Percentiles rank a stretch among this genome's conserved stretches.
Conservation (phyloP, 1,140 invertebrate genomes). For the Atta colombica region DNA sequence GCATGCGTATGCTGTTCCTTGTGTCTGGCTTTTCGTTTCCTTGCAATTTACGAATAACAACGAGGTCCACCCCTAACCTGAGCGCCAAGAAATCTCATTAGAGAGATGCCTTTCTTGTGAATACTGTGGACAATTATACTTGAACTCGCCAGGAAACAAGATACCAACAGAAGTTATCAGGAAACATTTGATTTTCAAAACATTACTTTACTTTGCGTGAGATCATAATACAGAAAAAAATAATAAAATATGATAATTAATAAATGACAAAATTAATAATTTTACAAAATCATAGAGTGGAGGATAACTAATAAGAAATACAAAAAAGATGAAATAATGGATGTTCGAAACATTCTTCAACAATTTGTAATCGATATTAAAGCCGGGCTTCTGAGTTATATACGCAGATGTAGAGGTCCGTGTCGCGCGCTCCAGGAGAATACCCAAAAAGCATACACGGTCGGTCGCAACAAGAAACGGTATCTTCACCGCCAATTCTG, state of each 20-base stretch:
- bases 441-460: conserved; percentile 61
- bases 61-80: conserved; percentile 68
- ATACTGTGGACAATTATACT: background rate
- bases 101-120: conserved; percentile 60
- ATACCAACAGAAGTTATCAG: background rate
- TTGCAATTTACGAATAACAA: conserved; percentile 77
- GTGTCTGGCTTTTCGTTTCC: conserved; percentile 48
- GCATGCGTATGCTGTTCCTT: conserved; percentile 32
- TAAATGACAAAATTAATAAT: background rate
- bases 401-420: conserved; percentile 76
- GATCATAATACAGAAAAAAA: background rate
- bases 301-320: conserved; percentile 16
- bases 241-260: background rate
- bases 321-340: background rate
- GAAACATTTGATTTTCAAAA: background rate
- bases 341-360: conserved; percentile 43
- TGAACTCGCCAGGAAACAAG: background rate
- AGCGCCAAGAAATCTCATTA: conserved; percentile 77
- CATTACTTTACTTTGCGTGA: background rate
- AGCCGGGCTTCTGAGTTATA: conserved; percentile 83
- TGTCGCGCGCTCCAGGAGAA: conserved; percentile 72
- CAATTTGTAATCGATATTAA: conserved; percentile 79
- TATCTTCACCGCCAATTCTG: background rate
- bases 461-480: conserved; percentile 44
- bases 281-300: background rate